These are phyloP conservation scores for Drosophila ficusphila DNA, from an alignment of 1,140 invertebrate species.

Conservation along the genomic window DNA sequence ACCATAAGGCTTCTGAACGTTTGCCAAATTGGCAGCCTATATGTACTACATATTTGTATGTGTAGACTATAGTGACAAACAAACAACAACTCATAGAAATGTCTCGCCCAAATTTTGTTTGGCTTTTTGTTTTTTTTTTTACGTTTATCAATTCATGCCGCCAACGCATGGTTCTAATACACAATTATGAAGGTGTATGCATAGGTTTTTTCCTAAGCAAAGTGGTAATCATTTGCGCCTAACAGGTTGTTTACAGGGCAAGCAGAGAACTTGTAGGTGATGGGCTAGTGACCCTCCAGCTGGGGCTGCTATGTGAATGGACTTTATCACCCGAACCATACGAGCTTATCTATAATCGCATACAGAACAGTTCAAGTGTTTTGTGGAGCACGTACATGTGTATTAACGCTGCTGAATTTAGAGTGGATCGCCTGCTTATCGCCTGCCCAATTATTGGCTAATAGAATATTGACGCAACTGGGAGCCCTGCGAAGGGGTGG, in stretches of 20 bases:
- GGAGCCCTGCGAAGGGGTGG: background rate
- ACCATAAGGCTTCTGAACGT: constrained; percentile 39
- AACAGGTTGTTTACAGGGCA: constrained; percentile 19
- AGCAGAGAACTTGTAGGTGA: background rate
- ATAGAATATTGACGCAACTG: constrained; percentile 29
- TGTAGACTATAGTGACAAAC: constrained; percentile 21
- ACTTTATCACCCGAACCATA: constrained; percentile 21
- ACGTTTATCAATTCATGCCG: constrained; percentile 31
- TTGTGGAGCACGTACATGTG: constrained; percentile 25
- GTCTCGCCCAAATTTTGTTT: background rate
- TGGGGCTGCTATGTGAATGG: constrained; percentile 1
- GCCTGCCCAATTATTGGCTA: constrained; percentile 11
- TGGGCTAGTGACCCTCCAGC: background rate
- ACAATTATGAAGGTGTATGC: background rate
- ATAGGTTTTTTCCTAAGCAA: constrained; percentile 21
- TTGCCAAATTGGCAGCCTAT: constrained; percentile 52
- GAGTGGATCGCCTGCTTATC: constrained; percentile 34
- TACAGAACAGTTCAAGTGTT: constrained; percentile 36
- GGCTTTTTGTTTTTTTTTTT: constrained; percentile 26
- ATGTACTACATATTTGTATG: constrained; percentile 4
- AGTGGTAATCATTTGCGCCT: background rate
- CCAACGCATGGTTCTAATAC: constrained; percentile 28
- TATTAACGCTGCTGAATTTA: constrained; percentile 27
- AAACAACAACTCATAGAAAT: constrained; percentile 17
- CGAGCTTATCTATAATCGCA: constrained; percentile 63